These are phyloP conservation scores for Scaptodrosophila lebanonensis DNA, from an alignment of 1,140 invertebrate species.

Conservation along the genomic window DNA sequence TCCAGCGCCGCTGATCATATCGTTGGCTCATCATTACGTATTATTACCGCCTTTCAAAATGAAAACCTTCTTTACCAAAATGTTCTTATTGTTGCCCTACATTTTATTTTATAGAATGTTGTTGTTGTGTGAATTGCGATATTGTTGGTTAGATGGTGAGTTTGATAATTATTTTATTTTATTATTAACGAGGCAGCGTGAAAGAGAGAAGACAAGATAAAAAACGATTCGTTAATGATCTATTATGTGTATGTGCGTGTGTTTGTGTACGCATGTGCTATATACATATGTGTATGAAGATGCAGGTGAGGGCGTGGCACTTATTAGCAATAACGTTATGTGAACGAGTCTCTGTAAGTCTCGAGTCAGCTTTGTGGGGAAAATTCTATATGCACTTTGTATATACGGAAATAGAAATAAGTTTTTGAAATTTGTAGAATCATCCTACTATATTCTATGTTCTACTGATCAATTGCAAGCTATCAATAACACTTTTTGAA, in stretches of 20 bases:
- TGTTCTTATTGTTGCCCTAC: conserved; percentile 77
- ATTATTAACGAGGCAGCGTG: conserved; percentile 49
- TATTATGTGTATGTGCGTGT: conserved; percentile 31
- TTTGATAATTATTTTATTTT: conserved; percentile 10
- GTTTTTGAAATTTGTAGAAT: too few species aligned
- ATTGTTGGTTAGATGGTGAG: conserved; percentile 46
- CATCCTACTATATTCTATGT: too few species aligned
- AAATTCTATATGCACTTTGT: too few species aligned
- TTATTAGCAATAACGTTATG: conserved; percentile 13
- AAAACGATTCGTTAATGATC: conserved; percentile 64
- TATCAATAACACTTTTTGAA: too few species aligned
- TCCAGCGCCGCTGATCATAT: conserved; percentile 76
- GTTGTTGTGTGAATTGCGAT: conserved; percentile 32
- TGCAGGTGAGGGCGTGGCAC: background rate
- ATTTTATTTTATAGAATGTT: conserved; percentile 25
- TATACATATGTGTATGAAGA: too few species aligned
- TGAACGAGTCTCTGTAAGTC: too few species aligned
- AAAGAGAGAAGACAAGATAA: conserved; percentile 74
- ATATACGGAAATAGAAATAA: too few species aligned
- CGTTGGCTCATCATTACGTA: conserved; percentile 78
- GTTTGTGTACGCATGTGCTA: background rate
- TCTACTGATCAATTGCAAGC: too few species aligned
- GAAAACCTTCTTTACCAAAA: conserved; percentile 78
- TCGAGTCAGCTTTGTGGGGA: too few species aligned
- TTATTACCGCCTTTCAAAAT: conserved; percentile 77